phyloP scores from a whole-genome alignment of 2,797 vertebrate species.

The Ctenopoma multispine region DNA sequence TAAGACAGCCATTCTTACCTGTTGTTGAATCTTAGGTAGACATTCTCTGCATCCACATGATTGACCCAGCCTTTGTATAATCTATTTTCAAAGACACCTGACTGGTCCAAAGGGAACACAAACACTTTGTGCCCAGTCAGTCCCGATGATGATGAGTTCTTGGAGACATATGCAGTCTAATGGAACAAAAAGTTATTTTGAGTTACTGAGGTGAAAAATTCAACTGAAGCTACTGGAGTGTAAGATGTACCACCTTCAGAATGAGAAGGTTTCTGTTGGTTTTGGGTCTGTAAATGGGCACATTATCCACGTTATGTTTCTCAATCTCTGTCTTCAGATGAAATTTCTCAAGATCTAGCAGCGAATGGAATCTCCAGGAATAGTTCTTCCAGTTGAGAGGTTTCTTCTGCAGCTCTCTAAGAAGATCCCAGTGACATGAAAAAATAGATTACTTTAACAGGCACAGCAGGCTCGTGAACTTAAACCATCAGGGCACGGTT shows the following conservation, averaged over 20 bases:
- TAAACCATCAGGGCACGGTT: not conserved
- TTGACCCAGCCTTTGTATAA: slow-evolving; percentile 87
- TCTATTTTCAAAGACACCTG: fast-evolving
- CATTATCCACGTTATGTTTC: slow-evolving; percentile 77
- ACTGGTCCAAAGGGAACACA: slow-evolving; percentile 34
- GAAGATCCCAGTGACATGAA: not conserved
- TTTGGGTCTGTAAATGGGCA: slow-evolving; percentile 75
- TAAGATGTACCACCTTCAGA: slow-evolving; percentile 73
- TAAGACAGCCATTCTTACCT: slow-evolving; percentile 74
- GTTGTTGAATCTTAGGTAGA: slow-evolving; percentile 84
- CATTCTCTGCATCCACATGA: slow-evolving; percentile 78
- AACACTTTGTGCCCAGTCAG: slow-evolving; percentile 83
- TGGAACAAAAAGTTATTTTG: not conserved
- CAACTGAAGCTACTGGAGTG: not conserved
- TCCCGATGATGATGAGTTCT: slow-evolving; percentile 78
- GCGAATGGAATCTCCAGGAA: slow-evolving; percentile 77
- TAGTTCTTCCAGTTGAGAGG: slow-evolving; percentile 82
- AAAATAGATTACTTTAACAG: not conserved
- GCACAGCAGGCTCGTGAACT: not conserved
- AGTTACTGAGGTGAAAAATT: not conserved
- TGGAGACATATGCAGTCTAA: slow-evolving; percentile 85
- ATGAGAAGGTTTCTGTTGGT: slow-evolving; percentile 67
- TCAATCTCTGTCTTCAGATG: slow-evolving; percentile 86
- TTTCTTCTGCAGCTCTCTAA: slow-evolving; percentile 33
- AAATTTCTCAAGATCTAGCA: slow-evolving; percentile 89